Conservation (phyloP, 2,888 invertebrate species). For the Ichneumoninae sp. region DNA sequence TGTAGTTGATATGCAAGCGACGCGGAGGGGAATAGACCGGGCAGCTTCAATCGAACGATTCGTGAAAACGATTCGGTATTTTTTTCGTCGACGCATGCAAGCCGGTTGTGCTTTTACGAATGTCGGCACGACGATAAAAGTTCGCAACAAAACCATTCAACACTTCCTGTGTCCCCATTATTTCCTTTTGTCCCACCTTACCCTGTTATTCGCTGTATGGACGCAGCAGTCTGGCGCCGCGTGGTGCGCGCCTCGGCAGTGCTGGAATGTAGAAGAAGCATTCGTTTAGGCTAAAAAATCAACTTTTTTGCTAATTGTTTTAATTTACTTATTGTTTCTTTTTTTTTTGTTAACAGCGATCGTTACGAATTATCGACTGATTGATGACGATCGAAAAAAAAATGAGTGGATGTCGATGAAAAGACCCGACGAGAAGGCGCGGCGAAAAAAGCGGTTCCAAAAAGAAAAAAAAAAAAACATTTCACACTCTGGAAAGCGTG, state of each 20-base stretch:
- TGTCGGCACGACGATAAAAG: slow-evolving; percentile 5
- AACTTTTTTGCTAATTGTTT: not conserved
- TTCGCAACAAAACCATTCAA: not conserved
- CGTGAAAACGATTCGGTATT: not conserved
- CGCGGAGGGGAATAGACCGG: not conserved
- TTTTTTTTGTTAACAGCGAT: not conserved
- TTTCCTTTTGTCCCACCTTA: slow-evolving; percentile 46
- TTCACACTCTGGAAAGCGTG: slow-evolving; percentile 3
- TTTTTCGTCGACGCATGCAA: slow-evolving; percentile 5
- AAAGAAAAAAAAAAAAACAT: not conserved
- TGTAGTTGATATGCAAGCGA: not conserved
- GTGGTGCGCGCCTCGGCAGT: slow-evolving; percentile 39
- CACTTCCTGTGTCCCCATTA: slow-evolving; percentile 24
- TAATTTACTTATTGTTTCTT: not conserved
- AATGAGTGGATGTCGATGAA: not conserved
- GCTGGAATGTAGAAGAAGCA: slow-evolving; percentile 39
- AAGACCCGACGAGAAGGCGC: not conserved
- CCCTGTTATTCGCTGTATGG: slow-evolving; percentile 43
- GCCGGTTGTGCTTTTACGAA: not conserved
- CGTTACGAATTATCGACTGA: not conserved
- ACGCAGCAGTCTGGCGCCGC: slow-evolving; percentile 45
- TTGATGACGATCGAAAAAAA: not conserved
- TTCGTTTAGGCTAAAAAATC: slow-evolving; percentile 8
- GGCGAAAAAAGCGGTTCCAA: not conserved
- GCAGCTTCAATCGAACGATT: not conserved